These are phyloP conservation scores for Xenopus petersii DNA, from an alignment of 2,797 vertebrate genomes.

Conservation along the genomic window DNA sequence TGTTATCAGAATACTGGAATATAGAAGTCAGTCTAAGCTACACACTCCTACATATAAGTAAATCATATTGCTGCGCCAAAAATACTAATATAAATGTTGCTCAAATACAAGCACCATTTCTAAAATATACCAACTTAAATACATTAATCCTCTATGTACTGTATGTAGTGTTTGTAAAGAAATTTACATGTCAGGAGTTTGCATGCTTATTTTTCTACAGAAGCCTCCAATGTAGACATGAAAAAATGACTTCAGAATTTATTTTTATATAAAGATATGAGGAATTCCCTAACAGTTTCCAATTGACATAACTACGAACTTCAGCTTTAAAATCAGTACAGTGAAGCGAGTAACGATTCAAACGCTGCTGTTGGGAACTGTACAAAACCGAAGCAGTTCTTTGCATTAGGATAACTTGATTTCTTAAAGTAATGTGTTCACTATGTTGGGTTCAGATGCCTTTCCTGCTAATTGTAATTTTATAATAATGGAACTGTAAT, in stretches of 20 bases:
- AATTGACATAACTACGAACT: slow-evolving; percentile 39
- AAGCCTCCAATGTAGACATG: slow-evolving; percentile 45
- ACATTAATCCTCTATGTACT: slow-evolving; percentile 36
- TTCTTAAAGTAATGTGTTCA: not conserved
- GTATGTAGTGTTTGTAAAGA: slow-evolving; percentile 12
- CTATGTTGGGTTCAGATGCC: not conserved
- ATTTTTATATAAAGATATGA: slow-evolving; percentile 40
- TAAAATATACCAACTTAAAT: slow-evolving; percentile 36
- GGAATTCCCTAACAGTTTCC: slow-evolving; percentile 41
- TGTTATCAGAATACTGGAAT: too few species aligned
- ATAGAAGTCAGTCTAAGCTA: too few species aligned
- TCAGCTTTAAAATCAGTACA: slow-evolving; percentile 19
- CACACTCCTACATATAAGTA: too few species aligned
- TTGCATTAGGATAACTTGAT: not conserved
- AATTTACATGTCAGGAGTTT: slow-evolving; percentile 43
- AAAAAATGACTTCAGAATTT: slow-evolving; percentile 45
- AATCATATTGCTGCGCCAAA: slow-evolving; percentile 31
- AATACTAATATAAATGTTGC: slow-evolving; percentile 19
- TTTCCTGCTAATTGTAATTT: too few species aligned
- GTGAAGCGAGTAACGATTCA: slow-evolving; percentile 34
- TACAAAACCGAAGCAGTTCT: slow-evolving; percentile 8
- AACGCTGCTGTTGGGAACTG: slow-evolving; percentile 26
- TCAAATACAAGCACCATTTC: slow-evolving; percentile 29
- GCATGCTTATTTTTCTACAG: slow-evolving; percentile 43
- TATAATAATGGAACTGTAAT: too few species aligned